Evolutionary conservation across 1,140 invertebrate species (phyloP), one percentile per base, ranked within the genome.

Genomic region (Aleiodes sp.): DNA sequence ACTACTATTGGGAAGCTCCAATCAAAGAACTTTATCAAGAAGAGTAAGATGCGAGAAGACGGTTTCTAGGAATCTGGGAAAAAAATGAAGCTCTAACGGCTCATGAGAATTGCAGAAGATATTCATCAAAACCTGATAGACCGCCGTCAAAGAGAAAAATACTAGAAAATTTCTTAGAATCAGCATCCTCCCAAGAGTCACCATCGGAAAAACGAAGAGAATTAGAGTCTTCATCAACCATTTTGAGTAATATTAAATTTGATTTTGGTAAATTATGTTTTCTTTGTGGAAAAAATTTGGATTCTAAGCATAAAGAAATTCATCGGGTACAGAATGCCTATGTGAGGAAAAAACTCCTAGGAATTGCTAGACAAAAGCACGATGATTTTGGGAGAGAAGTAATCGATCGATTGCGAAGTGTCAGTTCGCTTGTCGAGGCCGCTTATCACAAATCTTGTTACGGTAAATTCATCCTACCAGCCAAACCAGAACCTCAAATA

Each of bases 221-320:
- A 43, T 46, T 10, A 10, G 21, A n/a, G 12, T 43, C 43, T 16
- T 35, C 19, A 41, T 65, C 41, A 26, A 43, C 39, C 24, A 21
- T 7, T 16, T 28, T 14, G 28, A 39, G 3, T 65, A 28, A 12
- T 31, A 43, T n/a, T 46, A 37, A 65, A 21, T 65, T 65, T 14
- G 16, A 65, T 43, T 65, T 65, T 16, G 24, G 26, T 29, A 39
- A 65, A 43, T 19, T 65, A n/a, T 65, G 63, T 29, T 65, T 65
- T 31, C 21, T 65, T 65, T 65, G 63, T 52, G 39, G 26, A 35
- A 26, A 65, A 8, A 10, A 4, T 24, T 16, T 52, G 24, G 21
- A 65, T 31, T 29, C 37, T 10, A 14, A 46, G 21, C 37, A 65
- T 35, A 26, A 43, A 26, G 39, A 65, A 26, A 43, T 65, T 8